These are phyloP conservation scores for Aramus guarauna DNA, from an alignment of 2,113 vertebrate species.

Conservation along the genomic window DNA sequence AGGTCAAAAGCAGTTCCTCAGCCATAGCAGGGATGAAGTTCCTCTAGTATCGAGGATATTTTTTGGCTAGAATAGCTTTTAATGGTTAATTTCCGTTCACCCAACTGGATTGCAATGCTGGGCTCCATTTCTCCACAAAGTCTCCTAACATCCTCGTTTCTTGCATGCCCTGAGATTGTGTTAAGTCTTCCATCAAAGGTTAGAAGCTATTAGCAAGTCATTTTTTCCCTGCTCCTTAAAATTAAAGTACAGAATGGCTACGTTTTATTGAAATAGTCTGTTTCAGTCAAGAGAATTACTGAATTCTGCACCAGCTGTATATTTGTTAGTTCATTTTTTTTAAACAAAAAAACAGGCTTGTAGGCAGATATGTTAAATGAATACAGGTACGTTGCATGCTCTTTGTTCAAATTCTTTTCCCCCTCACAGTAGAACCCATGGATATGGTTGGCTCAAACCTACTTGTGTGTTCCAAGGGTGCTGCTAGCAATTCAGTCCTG, in stretches of 20 bases:
- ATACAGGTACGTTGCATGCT: constrained; percentile 22
- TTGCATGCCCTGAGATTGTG: not conserved
- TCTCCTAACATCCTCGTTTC: not conserved
- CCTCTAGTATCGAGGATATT: not conserved
- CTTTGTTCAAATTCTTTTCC: not conserved
- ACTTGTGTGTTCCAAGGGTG: not conserved
- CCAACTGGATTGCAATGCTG: not conserved
- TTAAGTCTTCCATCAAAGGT: not conserved
- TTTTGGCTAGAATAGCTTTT: not conserved
- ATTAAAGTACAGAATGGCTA: constrained; percentile 16
- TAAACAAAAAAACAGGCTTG: not conserved
- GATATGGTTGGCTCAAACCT: not conserved
- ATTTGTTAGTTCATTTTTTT: not conserved
- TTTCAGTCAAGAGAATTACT: not conserved
- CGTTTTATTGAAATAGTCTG: constrained; percentile 4
- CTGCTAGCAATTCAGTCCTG: constrained; percentile 28
- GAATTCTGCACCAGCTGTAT: constrained; percentile 10
- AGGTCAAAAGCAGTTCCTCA: not conserved
- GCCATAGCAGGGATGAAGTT: not conserved
- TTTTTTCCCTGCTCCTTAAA: not conserved
- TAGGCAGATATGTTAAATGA: not conserved
- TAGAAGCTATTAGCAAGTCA: not conserved
- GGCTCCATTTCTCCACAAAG: constrained; percentile 3
- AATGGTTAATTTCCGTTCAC: not conserved
- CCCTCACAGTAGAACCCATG: not conserved